Base-by-base conservation (phyloP, 2,113 vertebrate genomes). In the Thinocorus orbignyianus region DNA sequence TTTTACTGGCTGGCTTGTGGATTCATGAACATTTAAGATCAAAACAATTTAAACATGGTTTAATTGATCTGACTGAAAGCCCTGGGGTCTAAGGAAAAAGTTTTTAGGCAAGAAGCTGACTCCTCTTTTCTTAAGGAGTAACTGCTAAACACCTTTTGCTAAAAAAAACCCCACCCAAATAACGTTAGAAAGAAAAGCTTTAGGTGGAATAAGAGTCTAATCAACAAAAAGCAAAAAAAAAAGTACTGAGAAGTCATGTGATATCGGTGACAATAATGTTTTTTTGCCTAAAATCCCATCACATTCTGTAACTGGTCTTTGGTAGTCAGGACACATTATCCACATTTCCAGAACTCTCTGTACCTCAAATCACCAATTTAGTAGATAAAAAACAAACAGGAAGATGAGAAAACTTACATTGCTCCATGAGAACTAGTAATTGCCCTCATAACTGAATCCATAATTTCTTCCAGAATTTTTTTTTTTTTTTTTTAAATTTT, bases 1-100 rank as follows among this genome's bases (percentile, higher is more conserved):
- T 87, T 78, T 76, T 55, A 87, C 26, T 74, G 51, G 9, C 25
- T 78, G 23, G 42, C 46, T 74, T 74, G 25, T 66, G 42, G 42
- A 71, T 46, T 79, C 48, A 64, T 22, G 16, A 72, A 39, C 87
- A 41, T 42, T 94, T 86, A 71, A 84, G 94, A 78, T 33, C 20
- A 48, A 85, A 79, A 14, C 10, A 72, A 79, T 79, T 87, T 55
- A 72, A 85, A 87, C 31, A 30, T 3, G 0, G 64, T 4, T 74
- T 83, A 78, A 74, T 64, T 72, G 57, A 90, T 74, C 52, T 64
- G 65, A 58, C 37, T 71, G 26, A 64, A 25, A 87, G 37, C 6
- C 46, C 19, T 41, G 20, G 6, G 6, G 6, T 42, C 25, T 60
- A 68, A 49, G 35, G 55, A 65, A 58, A 65, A 85, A 24, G 10